These are phyloP conservation scores for Agonopterix subpropinquella DNA, from an alignment of 2,888 invertebrate species.

Conservation along the genomic window DNA sequence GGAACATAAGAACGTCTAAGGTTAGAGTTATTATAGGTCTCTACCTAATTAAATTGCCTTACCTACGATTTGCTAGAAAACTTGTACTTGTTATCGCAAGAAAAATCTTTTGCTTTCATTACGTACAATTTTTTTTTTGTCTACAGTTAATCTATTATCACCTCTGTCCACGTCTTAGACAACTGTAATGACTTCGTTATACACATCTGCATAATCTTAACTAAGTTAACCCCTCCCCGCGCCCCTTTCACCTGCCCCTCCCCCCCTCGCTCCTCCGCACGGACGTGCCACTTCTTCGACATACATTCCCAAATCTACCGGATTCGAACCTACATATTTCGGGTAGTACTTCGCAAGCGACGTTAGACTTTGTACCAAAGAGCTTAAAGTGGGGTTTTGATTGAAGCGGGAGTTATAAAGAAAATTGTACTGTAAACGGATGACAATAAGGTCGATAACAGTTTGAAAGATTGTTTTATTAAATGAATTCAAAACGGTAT, in stretches of 20 bases:
- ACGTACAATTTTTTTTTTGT: no score
- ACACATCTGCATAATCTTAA: slow-evolving; percentile 42
- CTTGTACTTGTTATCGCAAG: no score
- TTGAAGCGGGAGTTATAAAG: slow-evolving; percentile 6
- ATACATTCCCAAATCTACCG: slow-evolving; percentile 65
- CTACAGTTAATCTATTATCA: no score
- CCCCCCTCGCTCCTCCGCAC: slow-evolving; percentile 27
- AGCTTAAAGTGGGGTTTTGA: not conserved
- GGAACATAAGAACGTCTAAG: no score
- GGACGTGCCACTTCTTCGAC: slow-evolving; percentile 50
- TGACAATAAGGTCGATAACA: slow-evolving; percentile 32
- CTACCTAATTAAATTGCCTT: no score
- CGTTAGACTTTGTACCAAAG: slow-evolving; percentile 12
- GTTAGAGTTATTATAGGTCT: no score
- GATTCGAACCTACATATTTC: slow-evolving; percentile 60
- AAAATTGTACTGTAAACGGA: slow-evolving; percentile 18
- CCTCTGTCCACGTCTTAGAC: not conserved
- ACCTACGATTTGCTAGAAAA: no score
- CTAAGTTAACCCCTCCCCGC: slow-evolving; percentile 18
- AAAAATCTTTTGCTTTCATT: no score
- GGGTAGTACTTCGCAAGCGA: slow-evolving; percentile 21
- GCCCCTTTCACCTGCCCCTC: slow-evolving; percentile 25
- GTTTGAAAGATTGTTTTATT: slow-evolving; percentile 24
- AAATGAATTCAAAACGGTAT: slow-evolving; percentile 59
- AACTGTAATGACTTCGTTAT: slow-evolving; percentile 7